These are phyloP conservation scores for Lindbergichthys nudifrons DNA, from an alignment of 2,797 vertebrate species.

Conservation along the genomic window DNA sequence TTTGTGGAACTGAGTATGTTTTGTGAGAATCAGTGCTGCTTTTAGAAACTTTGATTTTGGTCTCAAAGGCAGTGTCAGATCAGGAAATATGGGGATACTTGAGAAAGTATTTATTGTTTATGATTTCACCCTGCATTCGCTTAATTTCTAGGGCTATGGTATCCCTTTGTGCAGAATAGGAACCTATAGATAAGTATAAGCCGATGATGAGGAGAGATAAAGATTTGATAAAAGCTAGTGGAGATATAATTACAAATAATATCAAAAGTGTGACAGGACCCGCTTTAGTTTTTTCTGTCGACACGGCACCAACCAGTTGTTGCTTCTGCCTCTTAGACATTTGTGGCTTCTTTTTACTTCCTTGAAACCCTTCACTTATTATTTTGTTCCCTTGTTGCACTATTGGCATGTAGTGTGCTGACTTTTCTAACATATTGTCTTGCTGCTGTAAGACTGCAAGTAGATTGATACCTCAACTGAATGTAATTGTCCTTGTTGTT, in stretches of 20 bases:
- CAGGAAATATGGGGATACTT: not conserved
- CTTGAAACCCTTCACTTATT: not conserved
- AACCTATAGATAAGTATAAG: not conserved
- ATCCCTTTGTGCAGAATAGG: not conserved
- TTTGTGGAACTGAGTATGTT: slow-evolving; percentile 1
- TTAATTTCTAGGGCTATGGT: too few species aligned
- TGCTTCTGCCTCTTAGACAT: not conserved
- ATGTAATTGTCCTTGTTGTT: slow-evolving; percentile 28
- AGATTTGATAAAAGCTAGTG: not conserved
- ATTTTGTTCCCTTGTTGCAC: not conserved
- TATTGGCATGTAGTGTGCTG: not conserved
- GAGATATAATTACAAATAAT: not conserved
- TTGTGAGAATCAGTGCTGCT: not conserved
- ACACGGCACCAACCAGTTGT: not conserved
- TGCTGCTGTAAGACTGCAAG: not conserved
- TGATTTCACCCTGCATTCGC: not conserved
- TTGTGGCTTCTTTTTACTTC: not conserved
- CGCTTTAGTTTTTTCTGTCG: not conserved
- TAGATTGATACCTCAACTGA: slow-evolving; percentile 10
- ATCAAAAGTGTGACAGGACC: not conserved
- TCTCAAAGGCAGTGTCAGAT: not conserved
- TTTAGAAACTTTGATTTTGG: not conserved
- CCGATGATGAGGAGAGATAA: not conserved
- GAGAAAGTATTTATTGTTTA: not conserved
- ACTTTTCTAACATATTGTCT: not conserved